These are phyloP conservation scores for Etheostoma perlongum DNA, from an alignment of 2,797 vertebrate genomes.

Conservation along the genomic window DNA sequence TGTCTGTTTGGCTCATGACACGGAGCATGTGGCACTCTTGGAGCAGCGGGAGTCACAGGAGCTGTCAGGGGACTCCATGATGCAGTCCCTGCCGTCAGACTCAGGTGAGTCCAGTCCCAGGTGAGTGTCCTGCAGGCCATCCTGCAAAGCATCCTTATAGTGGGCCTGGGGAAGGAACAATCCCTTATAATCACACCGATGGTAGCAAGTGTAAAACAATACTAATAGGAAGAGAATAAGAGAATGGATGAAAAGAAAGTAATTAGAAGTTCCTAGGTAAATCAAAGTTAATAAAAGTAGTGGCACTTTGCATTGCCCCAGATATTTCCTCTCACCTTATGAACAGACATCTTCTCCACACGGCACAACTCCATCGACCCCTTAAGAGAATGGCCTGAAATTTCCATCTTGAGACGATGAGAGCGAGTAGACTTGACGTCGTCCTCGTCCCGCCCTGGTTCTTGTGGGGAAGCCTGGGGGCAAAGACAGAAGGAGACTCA, in stretches of 20 bases:
- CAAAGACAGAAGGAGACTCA: conserved; percentile 11
- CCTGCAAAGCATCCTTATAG: conserved; percentile 76
- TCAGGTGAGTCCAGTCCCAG: conserved; percentile 68
- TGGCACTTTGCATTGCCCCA: neutral
- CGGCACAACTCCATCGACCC: conserved; percentile 74
- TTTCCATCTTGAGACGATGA: conserved; percentile 80
- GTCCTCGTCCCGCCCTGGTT: conserved; percentile 73
- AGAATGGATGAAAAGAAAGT: neutral
- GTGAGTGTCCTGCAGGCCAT: conserved; percentile 72
- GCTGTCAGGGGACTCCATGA: conserved; percentile 69
- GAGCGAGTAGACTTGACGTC: conserved; percentile 80
- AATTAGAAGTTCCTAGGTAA: too few species aligned
- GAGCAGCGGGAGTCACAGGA: conserved; percentile 77
- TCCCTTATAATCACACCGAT: neutral
- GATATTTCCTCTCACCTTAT: conserved; percentile 72
- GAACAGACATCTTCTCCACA: conserved; percentile 77
- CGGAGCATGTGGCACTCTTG: conserved; percentile 80
- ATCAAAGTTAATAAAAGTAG: neutral
- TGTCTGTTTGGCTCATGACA: conserved; percentile 61
- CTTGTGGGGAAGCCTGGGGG: conserved; percentile 75
- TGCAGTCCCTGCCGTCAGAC: conserved; percentile 73
- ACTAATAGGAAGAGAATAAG: neutral
- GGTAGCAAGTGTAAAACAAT: neutral
- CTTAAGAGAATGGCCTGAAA: conserved; percentile 79
- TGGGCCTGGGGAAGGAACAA: conserved; percentile 69